Evolutionary conservation across 2,113 vertebrate species (phyloP), one percentile per base, ranked within the genome.

Genomic region (Marcusenius ussheri): DNA sequence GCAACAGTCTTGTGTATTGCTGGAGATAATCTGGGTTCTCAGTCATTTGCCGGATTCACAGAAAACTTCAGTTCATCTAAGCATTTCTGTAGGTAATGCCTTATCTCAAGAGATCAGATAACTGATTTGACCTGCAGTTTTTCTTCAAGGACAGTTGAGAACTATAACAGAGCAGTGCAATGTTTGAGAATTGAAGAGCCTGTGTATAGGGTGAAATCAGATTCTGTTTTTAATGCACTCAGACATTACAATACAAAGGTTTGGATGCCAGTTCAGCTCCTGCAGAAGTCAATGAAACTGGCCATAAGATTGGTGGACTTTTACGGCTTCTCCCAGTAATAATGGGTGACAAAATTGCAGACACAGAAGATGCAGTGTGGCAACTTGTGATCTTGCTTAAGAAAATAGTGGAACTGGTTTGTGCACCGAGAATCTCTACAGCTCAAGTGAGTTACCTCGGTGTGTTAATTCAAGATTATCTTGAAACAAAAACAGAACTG

Each of bases 21-120:
- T 31, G 91, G 91, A 10, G 90, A 92, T 49, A 92, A 91, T 88
- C 66, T 92, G 83, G 91, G 90, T 3, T 92, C 91, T 24, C 88
- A 89, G 24, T 77, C 56, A 19, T 90, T 91, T 88, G 87, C 88
- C 49, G 88, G 90, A 1, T 92, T 87, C 47, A 90, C 85, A 77
- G 84, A 92, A 66, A 92, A 91, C 35, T 91, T 91, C 50, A 92
- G 90, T 66, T 62, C 47, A 6, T 91, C 90, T 11, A 47, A 27
- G 3, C 88, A 90, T 21, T 92, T 66, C 49, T 91, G 88, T 27
- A 86, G 88, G 62, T 90, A 92, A 35, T 92, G 90, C 47, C 51
- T 58, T 19, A 58, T 70, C 88, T 4, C 3, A 70, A 35, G 1
- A 53, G 51, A 53, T 17, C 15, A 53, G 51, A 53, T 53, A 19